Evolutionary conservation across 1,140 invertebrate species (phyloP).

Genomic region (Diorhabda elongata): DNA sequence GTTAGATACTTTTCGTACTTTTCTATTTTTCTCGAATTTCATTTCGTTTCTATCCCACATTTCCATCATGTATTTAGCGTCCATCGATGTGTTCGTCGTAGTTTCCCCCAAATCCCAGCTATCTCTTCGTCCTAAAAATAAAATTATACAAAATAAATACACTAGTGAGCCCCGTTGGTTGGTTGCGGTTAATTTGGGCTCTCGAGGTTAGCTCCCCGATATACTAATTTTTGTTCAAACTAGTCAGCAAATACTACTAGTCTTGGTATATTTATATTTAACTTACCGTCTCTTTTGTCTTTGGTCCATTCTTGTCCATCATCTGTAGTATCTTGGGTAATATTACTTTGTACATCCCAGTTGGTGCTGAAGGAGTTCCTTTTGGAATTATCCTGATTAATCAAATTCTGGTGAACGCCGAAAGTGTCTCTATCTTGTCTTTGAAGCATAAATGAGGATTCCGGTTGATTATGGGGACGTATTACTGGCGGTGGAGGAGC

Average conservation of each 20-base stretch:
- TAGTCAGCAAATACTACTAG: no score
- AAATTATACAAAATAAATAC: no score
- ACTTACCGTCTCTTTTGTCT: slow-evolving; percentile 11
- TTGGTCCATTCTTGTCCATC: slow-evolving; percentile 50
- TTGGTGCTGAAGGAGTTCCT: slow-evolving; percentile 62
- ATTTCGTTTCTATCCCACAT: slow-evolving; percentile 50
- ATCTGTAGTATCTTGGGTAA: slow-evolving; percentile 47
- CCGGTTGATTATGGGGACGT: slow-evolving; percentile 44
- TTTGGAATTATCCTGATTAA: slow-evolving; percentile 48
- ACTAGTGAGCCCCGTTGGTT: no score
- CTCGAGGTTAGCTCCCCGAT: no score
- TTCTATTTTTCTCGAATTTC: slow-evolving; percentile 40
- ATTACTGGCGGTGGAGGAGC: slow-evolving; percentile 65
- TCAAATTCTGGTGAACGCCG: slow-evolving; percentile 58
- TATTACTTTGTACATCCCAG: slow-evolving; percentile 60
- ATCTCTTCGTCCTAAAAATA: slow-evolving; percentile 42
- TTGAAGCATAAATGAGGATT: slow-evolving; percentile 46
- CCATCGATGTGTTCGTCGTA: slow-evolving; percentile 48
- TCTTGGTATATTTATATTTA: no score
- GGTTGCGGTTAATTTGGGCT: no score
- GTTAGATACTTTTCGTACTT: slow-evolving; percentile 34
- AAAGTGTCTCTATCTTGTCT: slow-evolving; percentile 63
- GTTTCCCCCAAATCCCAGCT: slow-evolving; percentile 50
- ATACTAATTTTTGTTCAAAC: no score
- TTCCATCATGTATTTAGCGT: slow-evolving; percentile 44